These are phyloP conservation scores for Mugil cephalus DNA, from an alignment of 2,113 vertebrate genomes.

Conservation along the genomic window DNA sequence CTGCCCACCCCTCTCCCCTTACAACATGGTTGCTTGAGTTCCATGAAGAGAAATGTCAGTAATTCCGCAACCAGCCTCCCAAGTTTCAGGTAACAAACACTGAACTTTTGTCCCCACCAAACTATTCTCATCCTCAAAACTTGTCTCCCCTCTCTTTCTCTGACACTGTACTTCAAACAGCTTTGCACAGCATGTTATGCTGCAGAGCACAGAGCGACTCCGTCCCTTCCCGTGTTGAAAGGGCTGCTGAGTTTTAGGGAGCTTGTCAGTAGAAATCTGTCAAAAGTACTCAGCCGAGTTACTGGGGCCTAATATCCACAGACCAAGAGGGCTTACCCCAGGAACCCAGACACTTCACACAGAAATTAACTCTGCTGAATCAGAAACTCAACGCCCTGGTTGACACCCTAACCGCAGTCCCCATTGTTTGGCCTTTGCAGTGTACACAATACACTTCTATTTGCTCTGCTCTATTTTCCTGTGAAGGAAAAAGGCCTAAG, in stretches of 20 bases:
- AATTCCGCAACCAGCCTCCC: constrained; percentile 32
- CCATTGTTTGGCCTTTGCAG: constrained; percentile 51
- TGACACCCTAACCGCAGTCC: constrained; percentile 52
- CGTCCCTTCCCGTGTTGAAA: constrained; percentile 48
- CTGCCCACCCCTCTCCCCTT: constrained; percentile 3
- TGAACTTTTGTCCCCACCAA: constrained; percentile 63
- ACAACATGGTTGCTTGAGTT: neutral
- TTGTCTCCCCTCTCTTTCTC: constrained; percentile 33
- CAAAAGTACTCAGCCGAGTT: constrained; percentile 66
- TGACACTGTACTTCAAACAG: constrained; percentile 53
- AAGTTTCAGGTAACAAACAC: constrained; percentile 39
- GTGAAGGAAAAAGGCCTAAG: constrained; percentile 49
- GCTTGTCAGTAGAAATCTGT: constrained; percentile 77
- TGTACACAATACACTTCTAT: constrained; percentile 63
- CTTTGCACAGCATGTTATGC: constrained; percentile 42
- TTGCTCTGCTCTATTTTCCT: constrained; percentile 59
- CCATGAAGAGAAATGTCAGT: constrained; percentile 2
- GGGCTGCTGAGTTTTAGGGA: constrained; percentile 55
- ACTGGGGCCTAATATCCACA: constrained; percentile 48
- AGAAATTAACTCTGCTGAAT: constrained; percentile 41
- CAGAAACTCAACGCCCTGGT: constrained; percentile 46
- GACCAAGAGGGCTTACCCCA: constrained; percentile 56
- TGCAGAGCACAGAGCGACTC: constrained; percentile 44
- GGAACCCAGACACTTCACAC: constrained; percentile 37
- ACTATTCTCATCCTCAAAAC: constrained; percentile 55